Evolutionary conservation across 2,888 invertebrate species (phyloP), one percentile per base, ranked within the genome.

Genomic region (Pardosa pseudoannulata): DNA sequence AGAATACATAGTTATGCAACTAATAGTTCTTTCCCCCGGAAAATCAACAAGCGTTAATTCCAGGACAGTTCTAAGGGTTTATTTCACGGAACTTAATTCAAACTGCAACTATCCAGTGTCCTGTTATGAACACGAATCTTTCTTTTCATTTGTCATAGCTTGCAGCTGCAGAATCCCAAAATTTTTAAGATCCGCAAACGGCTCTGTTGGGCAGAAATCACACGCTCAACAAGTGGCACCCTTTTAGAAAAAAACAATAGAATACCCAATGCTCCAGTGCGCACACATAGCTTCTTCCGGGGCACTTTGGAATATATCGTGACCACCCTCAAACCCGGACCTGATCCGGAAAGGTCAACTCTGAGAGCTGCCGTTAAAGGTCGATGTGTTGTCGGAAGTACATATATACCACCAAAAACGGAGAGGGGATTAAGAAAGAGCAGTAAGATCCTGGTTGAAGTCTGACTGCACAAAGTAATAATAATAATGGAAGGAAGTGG

Each of bases 241-340:
- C 9, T 5, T n/a, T n/a, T n/a, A n/a, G n/a, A n/a, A n/a, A 56
- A 56, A 56, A 23, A 56, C 56, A 56, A 56, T 56, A 16, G 56
- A 23, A 19, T 16, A 23, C 19, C 23, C 19, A 56, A 56, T 56
- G 56, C 56, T 56, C 11, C 56, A 56, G 23, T 56, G 56, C 19
- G 19, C 23, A 56, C 23, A 56, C 56, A 19, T 19, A 6, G 3
- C n/a, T 5, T 32, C 67, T 28, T 16, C 19, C 19, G 67, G n/a
- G 67, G 32, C 36, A 32, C 28, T 67, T 67, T 6, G n/a, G 32
- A n/a, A n/a, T n/a, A n/a, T 67, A 2, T 16, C 65, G 65, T 31
- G 65, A 56, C n/a, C n/a, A 56, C 56, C 56, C 56, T n/a, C 32
- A 23, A n/a, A 67, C 67, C 67, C 67, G 67, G 67, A 67, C 36